Percentiles rank a stretch among this genome's conserved stretches.
These are phyloP conservation scores for Paelopatides confundens DNA, from an alignment of 53 echinoderm and acorn worm species.

Conservation along the genomic window DNA sequence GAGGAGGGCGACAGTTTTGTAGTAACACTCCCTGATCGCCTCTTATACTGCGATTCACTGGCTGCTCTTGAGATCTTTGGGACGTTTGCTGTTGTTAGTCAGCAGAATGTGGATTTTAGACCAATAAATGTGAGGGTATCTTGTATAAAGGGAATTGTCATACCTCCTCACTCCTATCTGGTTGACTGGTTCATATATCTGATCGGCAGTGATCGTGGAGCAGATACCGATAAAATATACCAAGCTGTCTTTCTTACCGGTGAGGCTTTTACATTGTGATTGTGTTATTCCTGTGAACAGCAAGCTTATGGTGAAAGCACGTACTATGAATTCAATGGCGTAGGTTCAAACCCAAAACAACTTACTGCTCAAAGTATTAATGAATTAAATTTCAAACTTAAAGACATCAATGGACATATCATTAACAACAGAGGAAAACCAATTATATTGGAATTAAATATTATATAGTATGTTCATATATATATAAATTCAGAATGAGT, in stretches of 20 bases:
- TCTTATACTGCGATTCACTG: neutral
- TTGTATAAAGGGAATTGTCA: neutral
- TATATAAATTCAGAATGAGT: too few relatives aligned
- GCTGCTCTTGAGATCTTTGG: neutral
- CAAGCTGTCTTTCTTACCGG: conserved; percentile 10
- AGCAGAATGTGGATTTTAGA: neutral
- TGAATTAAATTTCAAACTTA: too few relatives aligned
- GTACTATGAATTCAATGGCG: too few relatives aligned
- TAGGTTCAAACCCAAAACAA: too few relatives aligned
- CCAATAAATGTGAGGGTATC: neutral
- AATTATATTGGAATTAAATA: too few relatives aligned
- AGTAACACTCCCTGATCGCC: neutral
- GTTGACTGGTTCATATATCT: conserved; percentile 3
- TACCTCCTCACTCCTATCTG: neutral
- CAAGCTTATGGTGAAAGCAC: too few relatives aligned
- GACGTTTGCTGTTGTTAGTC: neutral
- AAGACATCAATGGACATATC: too few relatives aligned
- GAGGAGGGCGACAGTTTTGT: neutral
- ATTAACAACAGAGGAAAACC: too few relatives aligned
- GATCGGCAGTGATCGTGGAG: neutral
- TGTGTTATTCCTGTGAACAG: too few relatives aligned
- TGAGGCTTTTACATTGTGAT: neutral
- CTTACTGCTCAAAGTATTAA: too few relatives aligned
- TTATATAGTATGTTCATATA: too few relatives aligned
- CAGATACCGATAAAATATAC: neutral